Evolutionary conservation across 2,797 vertebrate genomes (phyloP).

Genomic region (Tenualosa thibaudeaui): DNA sequence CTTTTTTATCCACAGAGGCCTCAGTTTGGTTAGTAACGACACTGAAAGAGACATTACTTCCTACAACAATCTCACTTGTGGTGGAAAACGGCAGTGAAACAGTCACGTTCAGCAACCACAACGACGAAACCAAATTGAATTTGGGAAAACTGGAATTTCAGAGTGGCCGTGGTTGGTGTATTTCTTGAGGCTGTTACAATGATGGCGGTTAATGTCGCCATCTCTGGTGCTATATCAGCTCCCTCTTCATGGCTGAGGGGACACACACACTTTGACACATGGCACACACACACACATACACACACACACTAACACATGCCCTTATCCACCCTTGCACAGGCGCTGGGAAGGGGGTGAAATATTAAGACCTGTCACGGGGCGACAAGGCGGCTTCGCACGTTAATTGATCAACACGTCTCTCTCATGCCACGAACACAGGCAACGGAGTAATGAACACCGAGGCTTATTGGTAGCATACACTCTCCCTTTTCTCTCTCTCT

Average conservation of each 20-base stretch:
- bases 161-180: neutral
- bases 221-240: neutral
- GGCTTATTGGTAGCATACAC: constrained; percentile 50
- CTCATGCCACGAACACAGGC: constrained; percentile 39
- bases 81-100: neutral
- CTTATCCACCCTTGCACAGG: neutral
- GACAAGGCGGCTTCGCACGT: constrained; percentile 40
- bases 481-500: constrained; percentile 35
- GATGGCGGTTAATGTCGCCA: neutral
- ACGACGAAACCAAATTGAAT: neutral
- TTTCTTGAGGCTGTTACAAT: neutral
- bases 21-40: neutral
- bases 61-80: neutral
- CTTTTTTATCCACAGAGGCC: neutral
- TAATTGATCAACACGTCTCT: constrained; percentile 56
- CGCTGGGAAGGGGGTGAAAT: constrained; percentile 36
- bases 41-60: neutral
- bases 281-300: neutral
- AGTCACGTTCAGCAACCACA: neutral
- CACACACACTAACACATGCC: neutral
- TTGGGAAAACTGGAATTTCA: neutral
- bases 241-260: neutral
- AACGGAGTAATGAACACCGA: constrained; percentile 42
- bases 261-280: neutral
- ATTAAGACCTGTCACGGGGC: constrained; percentile 44